Evolutionary conservation across 2,113 vertebrate species (phyloP).

Genomic region (Megalops atlanticus): DNA sequence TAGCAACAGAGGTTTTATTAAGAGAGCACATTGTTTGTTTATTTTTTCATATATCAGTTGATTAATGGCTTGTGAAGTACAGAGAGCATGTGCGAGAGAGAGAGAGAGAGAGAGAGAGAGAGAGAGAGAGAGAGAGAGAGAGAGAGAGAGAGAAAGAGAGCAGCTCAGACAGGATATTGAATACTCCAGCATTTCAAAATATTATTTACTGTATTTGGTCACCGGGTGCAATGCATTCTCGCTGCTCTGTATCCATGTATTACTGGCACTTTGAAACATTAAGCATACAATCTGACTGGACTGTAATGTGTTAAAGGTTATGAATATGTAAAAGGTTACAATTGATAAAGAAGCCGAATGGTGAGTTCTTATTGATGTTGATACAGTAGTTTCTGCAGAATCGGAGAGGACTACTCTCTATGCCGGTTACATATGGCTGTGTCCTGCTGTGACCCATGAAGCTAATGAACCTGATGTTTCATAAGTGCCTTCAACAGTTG

Average conservation of each 20-base stretch:
- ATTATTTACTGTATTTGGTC: slow-evolving; percentile 62
- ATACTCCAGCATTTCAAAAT: slow-evolving; percentile 41
- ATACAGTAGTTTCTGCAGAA: not conserved
- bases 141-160: slow-evolving; percentile 33
- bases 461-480: not conserved
- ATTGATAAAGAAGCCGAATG: not conserved
- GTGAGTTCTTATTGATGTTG: not conserved
- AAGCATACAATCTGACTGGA: not conserved
- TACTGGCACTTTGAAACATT: not conserved
- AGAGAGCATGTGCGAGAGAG: slow-evolving; percentile 6
- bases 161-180: slow-evolving; percentile 43
- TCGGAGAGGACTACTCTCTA: not conserved
- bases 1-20: slow-evolving; percentile 43
- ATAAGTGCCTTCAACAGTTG: not conserved
- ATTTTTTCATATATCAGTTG: slow-evolving; percentile 38
- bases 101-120: slow-evolving; percentile 21
- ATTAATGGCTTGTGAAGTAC: slow-evolving; percentile 34
- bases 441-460: not conserved
- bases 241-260: not conserved
- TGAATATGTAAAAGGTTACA: not conserved
- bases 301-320: not conserved
- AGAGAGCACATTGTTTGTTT: slow-evolving; percentile 38
- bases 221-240: slow-evolving; percentile 45
- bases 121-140: slow-evolving; percentile 26
- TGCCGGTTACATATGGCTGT: not conserved